Conservation (phyloP, 2,797 vertebrate species). For the Gastrophryne carolinensis region DNA sequence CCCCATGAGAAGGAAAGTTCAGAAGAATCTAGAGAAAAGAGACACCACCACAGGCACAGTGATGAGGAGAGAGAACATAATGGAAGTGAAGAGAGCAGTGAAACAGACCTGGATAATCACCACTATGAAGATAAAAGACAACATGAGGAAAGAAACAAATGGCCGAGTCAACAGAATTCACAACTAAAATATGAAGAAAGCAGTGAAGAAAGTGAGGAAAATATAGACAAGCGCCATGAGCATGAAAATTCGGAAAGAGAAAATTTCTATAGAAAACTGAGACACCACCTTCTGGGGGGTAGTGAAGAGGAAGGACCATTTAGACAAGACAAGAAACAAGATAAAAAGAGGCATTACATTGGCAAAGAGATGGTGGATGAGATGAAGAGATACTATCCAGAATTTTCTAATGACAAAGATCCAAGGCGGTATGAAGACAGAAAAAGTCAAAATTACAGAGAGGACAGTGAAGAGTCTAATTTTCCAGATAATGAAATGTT, state of each 20-base stretch:
- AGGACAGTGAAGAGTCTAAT: constrained; percentile 51
- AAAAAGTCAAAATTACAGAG: constrained; percentile 52
- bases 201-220: constrained; percentile 44
- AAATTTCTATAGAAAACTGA: constrained; percentile 56
- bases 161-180: constrained; percentile 16
- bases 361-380: constrained; percentile 61
- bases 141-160: constrained; percentile 41
- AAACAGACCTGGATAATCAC: constrained; percentile 56
- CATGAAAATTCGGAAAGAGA: constrained; percentile 55
- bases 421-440: constrained; percentile 48
- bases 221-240: constrained; percentile 14
- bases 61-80: constrained; percentile 55
- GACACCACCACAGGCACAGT: constrained; percentile 24
- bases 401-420: constrained; percentile 54
- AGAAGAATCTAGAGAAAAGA: constrained; percentile 51
- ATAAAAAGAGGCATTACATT: constrained; percentile 62
- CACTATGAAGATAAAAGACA: constrained; percentile 44
- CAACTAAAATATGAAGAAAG: constrained; percentile 24
- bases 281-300: constrained; percentile 15
- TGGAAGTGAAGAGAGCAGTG: constrained; percentile 57
- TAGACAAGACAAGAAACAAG: constrained; percentile 56
- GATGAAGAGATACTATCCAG: constrained; percentile 57
- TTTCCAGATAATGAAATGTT: constrained; percentile 48
- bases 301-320: constrained; percentile 50
- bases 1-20: constrained; percentile 24